phyloP scores from a whole-genome alignment of 1,140 invertebrate genomes.

The Callitettix versicolor region DNA sequence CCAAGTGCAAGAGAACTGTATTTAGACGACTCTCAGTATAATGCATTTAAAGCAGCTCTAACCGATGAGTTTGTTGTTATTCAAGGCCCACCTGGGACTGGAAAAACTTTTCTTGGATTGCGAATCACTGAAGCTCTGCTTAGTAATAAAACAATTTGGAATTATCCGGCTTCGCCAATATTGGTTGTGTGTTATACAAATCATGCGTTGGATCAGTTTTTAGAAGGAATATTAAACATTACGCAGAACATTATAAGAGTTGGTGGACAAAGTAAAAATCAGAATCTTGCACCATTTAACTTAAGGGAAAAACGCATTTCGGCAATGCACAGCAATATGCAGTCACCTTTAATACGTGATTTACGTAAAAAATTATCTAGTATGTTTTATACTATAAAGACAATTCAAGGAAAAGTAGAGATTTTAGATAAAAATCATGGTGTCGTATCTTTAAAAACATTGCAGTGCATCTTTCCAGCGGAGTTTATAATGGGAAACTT shows the following conservation, averaged over 20 bases:
- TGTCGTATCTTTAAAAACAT: background rate
- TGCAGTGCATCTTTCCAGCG: background rate
- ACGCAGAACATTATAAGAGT: conserved; percentile 54
- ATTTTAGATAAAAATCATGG: conserved; percentile 9
- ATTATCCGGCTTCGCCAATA: conserved; percentile 39
- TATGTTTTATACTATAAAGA: background rate
- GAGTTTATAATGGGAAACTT: background rate
- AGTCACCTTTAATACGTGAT: background rate
- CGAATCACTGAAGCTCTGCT: conserved; percentile 50
- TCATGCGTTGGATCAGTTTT: conserved; percentile 80
- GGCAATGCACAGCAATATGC: background rate
- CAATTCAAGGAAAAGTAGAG: conserved; percentile 4
- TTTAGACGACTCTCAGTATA: conserved; percentile 46
- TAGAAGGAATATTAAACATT: conserved; percentile 52
- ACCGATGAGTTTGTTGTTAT: conserved; percentile 57
- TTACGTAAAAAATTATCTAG: background rate
- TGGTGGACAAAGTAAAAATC: conserved; percentile 56
- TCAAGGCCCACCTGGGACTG: conserved; percentile 71
- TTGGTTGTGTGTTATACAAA: conserved; percentile 78
- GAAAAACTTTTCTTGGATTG: conserved; percentile 64
- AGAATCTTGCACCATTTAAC: conserved; percentile 39
- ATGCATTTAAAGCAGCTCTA: conserved; percentile 45
- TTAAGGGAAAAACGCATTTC: conserved; percentile 14
- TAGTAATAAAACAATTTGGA: conserved; percentile 32
- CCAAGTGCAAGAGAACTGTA: conserved; percentile 32